Base-by-base conservation (phyloP, 2,888 invertebrate species). In the Aphidoletes aphidimyza region DNA sequence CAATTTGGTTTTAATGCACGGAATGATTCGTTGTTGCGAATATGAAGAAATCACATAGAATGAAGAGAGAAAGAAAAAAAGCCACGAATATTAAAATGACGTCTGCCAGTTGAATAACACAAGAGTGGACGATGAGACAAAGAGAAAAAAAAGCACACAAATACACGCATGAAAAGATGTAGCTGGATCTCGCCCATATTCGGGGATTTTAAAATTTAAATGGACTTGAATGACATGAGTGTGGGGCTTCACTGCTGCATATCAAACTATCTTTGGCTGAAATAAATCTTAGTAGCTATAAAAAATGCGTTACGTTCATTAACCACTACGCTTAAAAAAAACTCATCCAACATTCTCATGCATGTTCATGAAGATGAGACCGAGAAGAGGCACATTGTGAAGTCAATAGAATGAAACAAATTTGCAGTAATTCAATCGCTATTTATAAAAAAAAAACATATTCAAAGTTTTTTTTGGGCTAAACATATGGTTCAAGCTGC, bases 171-270 rank as follows among this genome's bases (percentile, higher is more conserved):
- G 22, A 39, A 5, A 39, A 39, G 39, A 8, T 39, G 39, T 39
- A 39, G 6, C 39, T 54, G 54, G 22, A 69, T 69, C 22, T 37
- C 81, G 37, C 81, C 37, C 81, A 81, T 81, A 81, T 81, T 81
- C 37, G 81, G 37, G 37, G 5, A 17, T 81, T 81, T 81, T 37
- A 81, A 81, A 81, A 37, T 81, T 81, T 81, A 81, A 81, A 81
- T 81, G 81, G 81, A 81, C 81, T 81, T 37, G n/a, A 81, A 37
- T 37, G 81, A 22, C 81, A 81, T n/a, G 36, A 22, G 30, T 11
- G 81, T 81, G 36, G 37, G 37, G 81, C 81, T 81, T 37, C 37
- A 81, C 37, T 81, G n/a, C n/a, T 37, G 81, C 81, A 81, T 81
- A 37, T 78, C 19, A 8, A 78, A 78, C 78, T 37, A 37, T 9